A percentile compares a stretch with the other conserved stretches of the same genome.
Conservation (phyloP, 2,113 vertebrate genomes). For the Danio rerio region DNA sequence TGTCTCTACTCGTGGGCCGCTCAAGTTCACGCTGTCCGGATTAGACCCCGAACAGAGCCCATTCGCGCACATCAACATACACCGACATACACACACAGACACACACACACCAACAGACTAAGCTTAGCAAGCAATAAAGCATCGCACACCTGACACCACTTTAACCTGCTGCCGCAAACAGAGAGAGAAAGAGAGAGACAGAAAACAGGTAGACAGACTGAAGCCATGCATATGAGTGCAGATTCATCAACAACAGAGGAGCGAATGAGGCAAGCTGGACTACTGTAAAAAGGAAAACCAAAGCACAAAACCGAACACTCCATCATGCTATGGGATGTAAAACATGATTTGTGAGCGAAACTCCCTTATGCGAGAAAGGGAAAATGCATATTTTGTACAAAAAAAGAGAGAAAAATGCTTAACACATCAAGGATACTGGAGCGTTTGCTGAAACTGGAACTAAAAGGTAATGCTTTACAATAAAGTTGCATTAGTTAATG, state of each 20-base stretch:
- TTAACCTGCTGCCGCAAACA: constrained; percentile 60
- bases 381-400: not conserved
- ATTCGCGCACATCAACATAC: constrained; percentile 10
- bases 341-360: not conserved
- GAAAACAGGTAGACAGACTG: constrained; percentile 25
- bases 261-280: not conserved
- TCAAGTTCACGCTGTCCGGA: constrained; percentile 55
- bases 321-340: not conserved
- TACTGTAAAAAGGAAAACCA: not conserved
- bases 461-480: no score
- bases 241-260: constrained; percentile 7
- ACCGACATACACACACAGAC: not conserved
- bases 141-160: constrained; percentile 65
- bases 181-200: constrained; percentile 47
- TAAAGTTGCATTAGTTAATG: no score
- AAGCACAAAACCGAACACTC: not conserved
- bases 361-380: not conserved
- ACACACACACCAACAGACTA: constrained; percentile 6
- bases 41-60: constrained; percentile 61
- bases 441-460: no score
- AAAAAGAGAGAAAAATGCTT: not conserved
- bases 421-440: not conserved
- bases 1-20: constrained; percentile 55
- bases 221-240: not conserved
- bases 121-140: constrained; percentile 56